These are phyloP conservation scores for Lordiphosa stackelbergi DNA, from an alignment of 1,140 invertebrate genomes.

Conservation along the genomic window DNA sequence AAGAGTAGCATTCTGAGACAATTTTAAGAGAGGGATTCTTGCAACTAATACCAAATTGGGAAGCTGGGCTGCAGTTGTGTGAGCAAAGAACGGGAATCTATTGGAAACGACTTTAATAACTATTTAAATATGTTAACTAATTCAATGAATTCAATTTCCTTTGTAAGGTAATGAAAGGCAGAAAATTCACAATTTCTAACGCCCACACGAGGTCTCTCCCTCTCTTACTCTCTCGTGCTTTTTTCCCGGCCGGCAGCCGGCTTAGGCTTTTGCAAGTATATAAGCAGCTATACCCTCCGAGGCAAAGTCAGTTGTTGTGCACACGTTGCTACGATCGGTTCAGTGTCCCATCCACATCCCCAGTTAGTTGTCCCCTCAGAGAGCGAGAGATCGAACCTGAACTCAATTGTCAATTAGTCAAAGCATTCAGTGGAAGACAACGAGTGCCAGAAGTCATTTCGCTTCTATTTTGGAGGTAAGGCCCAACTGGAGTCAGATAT, in stretches of 20 bases:
- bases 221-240: background rate
- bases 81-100: background rate
- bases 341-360: slow-evolving; percentile 20
- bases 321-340: slow-evolving; percentile 55
- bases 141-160: slow-evolving; percentile 31
- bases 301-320: slow-evolving; percentile 52
- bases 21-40: background rate
- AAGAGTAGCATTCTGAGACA: background rate
- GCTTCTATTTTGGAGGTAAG: no score
- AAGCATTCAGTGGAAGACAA: no score
- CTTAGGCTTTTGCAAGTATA: slow-evolving; percentile 33
- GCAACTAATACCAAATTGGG: slow-evolving; percentile 21
- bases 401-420: slow-evolving; percentile 14
- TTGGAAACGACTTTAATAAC: slow-evolving; percentile 8
- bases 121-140: slow-evolving; percentile 40
- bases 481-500: background rate
- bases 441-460: no score
- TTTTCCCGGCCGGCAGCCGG: slow-evolving; percentile 3
- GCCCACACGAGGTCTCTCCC: background rate
- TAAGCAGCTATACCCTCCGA: slow-evolving; percentile 30
- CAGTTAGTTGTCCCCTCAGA: background rate
- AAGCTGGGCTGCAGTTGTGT: slow-evolving; percentile 13
- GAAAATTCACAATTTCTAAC: background rate
- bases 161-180: slow-evolving; percentile 5
- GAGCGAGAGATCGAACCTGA: slow-evolving; percentile 7